These are phyloP conservation scores for Gallinago paraguaiae DNA, from an alignment of 2,113 vertebrate genomes.

Conservation along the genomic window DNA sequence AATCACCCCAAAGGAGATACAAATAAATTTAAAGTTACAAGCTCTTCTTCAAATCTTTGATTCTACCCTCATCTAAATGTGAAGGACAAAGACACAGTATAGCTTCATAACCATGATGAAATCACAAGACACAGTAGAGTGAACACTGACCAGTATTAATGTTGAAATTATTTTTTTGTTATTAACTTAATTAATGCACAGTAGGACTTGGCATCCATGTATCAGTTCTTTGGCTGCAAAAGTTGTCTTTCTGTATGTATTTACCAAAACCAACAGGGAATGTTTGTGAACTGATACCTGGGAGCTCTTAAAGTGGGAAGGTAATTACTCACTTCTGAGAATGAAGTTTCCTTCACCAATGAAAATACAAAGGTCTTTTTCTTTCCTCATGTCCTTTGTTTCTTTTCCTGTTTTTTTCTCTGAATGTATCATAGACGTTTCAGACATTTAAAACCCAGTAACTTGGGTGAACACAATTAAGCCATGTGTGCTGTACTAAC, in stretches of 20 bases:
- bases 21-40: background rate
- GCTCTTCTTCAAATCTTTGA: background rate
- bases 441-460: background rate
- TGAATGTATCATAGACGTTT: background rate
- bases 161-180: background rate
- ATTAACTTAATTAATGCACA: background rate
- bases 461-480: background rate
- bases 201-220: background rate
- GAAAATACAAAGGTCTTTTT: background rate
- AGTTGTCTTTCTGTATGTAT: background rate
- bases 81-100: background rate
- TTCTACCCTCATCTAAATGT: background rate
- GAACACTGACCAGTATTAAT: background rate
- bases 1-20: background rate
- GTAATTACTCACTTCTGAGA: background rate
- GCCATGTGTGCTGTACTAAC: background rate
- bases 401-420: background rate
- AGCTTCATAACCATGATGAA: background rate
- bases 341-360: background rate
- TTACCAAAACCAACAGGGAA: background rate
- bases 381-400: background rate
- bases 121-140: background rate
- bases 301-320: background rate
- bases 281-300: background rate
- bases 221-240: background rate